Evolutionary conservation across 2,888 invertebrate species (phyloP), one percentile per base, ranked within the genome.

Genomic region (Clanis bilineata): DNA sequence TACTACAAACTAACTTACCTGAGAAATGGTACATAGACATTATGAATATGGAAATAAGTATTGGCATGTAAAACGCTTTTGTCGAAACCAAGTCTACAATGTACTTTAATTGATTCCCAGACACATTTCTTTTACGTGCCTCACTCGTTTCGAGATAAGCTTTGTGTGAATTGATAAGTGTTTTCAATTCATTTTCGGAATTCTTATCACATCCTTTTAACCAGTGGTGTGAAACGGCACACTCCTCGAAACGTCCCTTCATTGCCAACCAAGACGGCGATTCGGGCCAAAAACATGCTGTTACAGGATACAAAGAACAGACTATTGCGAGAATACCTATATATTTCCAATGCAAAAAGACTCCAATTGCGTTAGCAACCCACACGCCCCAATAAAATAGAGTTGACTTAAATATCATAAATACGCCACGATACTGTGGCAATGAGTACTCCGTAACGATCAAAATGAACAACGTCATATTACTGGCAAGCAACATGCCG

Each of bases 231-330:
- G 80, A 70, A 9, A 60, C 61, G 2, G 73, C 76, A 59, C 83
- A 79, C 61, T 81, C 80, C 0, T 79, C 77, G 18, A 76, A 82
- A 36, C 76, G 72, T n/a, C 80, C 79, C 57, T 76, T 79, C 64
- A 80, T 76, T 9, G 82, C 83, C 9, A 84, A 67, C 83, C 84
- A 85, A 43, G 77, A 75, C 0, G 82, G 84, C 1, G 82, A 82
- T 60, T 82, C 82, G 0, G 82, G 81, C 80, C 79, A 74, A 25
- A 68, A 68, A 15, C 74, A 56, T 21, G 76, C 69, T 12, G 77
- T 74, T 12, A 79, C 54, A 12, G 77, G 71, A 51, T 68, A 78
- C 12, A 59, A 44, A 45, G 72, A 72, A 38, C 69, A 74, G 0
- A 60, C 38, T 12, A 77, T 73, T 22, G 77, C 74, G 0, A 79